Base-by-base conservation (phyloP, 2,888 invertebrate genomes). In the Pterostichus niger region DNA sequence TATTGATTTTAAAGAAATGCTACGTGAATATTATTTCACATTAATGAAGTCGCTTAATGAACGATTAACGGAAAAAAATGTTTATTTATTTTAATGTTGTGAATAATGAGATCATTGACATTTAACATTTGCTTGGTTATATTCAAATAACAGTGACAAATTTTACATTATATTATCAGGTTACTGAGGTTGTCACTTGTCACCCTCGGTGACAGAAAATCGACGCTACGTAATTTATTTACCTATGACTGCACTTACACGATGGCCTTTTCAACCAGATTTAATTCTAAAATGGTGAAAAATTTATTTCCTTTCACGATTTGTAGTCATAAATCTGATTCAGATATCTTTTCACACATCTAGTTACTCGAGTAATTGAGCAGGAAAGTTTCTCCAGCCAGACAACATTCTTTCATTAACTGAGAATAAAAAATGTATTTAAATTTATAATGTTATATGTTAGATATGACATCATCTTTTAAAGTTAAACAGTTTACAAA, bases 261-360 rank as follows among this genome's bases (percentile, higher is more conserved):
- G 11, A 33, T 10, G n/a, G 6, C 13, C 35, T 64, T 64, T 64
- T 35, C 64, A 10, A 2, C 6, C 35, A 33, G 64, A 64, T 64
- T 64, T 35, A 64, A 64, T 64, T 64, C 64, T 13, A 64, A 24
- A 35, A 35, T n/a, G 64, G 5, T 64, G 64, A 6, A 33, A 64
- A 64, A 64, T 64, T 35, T 64, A 64, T 64, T 64, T 64, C n/a
- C 64, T 64, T 64, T 35, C 64, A 35, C 35, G 35, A 35, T 64
- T 64, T 33, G 64, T 64, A 13, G 33, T 11, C 64, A 35, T 35
- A 59, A 59, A 59, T 59, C 54, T 56, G 54, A 56, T 17, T 56
- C 13, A 24, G 24, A 24, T 17, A 13, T 56, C 17, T 56, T n/a
- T 17, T 56, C 17, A 17, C 59, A 24, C 24, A 24, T 59, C 31